Evolutionary conservation across 2,113 vertebrate genomes (phyloP).

Genomic region (Periophthalmodon schlosseri): DNA sequence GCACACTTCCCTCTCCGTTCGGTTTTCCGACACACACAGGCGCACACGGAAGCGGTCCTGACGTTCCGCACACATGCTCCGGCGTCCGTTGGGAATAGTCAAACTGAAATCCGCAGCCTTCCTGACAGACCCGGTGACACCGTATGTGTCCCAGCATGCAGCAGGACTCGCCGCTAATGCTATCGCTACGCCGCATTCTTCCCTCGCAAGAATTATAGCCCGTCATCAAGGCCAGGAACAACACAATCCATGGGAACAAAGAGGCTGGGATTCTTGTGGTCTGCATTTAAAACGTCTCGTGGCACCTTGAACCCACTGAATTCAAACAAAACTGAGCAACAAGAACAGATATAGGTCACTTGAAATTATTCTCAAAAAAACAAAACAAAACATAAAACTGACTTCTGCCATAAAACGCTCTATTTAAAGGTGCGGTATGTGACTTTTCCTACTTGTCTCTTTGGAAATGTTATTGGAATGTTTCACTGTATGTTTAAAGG

Average conservation of each 20-base stretch:
- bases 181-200: constrained; percentile 61
- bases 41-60: constrained; percentile 1
- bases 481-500: no score
- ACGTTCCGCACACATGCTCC: constrained; percentile 16
- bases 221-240: constrained; percentile 49
- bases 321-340: no score
- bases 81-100: constrained; percentile 28
- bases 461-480: no score
- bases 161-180: constrained; percentile 34
- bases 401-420: no score
- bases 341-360: not conserved
- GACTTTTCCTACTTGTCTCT: no score
- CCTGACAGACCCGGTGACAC: constrained; percentile 23
- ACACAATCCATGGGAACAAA: constrained; percentile 53
- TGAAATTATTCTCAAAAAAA: not conserved
- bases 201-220: constrained; percentile 62
- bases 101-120: constrained; percentile 23
- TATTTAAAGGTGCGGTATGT: no score
- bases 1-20: constrained; percentile 4
- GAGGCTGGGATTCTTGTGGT: not conserved
- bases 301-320: not conserved
- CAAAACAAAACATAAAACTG: no score
- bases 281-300: not conserved
- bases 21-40: constrained; percentile 15
- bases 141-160: constrained; percentile 23